Evolutionary conservation across 2,888 invertebrate species (phyloP), one percentile per base, ranked within the genome.

Genomic region (Argynnis bischoffii): DNA sequence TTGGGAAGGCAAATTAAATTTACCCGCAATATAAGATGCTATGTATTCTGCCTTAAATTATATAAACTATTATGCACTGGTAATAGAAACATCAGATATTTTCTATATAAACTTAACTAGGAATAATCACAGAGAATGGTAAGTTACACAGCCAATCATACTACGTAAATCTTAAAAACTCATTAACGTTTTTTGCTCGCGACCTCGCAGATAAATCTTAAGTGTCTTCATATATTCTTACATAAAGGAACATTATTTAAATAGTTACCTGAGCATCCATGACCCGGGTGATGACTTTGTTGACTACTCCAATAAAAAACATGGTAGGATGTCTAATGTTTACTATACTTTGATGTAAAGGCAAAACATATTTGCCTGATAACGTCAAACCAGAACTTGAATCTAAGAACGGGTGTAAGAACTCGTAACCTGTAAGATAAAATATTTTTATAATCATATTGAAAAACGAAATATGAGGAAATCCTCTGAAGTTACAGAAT

Each of bases 291-390:
- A 91, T 96, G 93, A 88, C 96, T 94, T 95, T 95, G 73, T 94
- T 95, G 0, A 96, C 95, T 15, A 97, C 88, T 0, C 97, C 97
- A 54, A 97, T 91, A 73, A 97, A 95, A 61, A 94, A 93, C 94
- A 97, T 94, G n/a, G 94, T 94, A 0, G 97, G 96, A 74, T 94
- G 94, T 65, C 95, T 93, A 15, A 96, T 94, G 84, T 97, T 96
- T 56, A 97, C 94, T 63, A 96, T 88, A 77, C 97, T 96, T 77
- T 95, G 95, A 85, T 96, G 96, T 14, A 97, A 89, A 0, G 96
- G 96, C 53, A 93, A 88, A 5, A 97, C 93, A 69, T 80, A 95
- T 92, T 83, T 96, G 93, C 77, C 94, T 2, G 95, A 93, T 0
- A 95, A 90, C 0, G 87, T 91, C 51, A 97, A 88, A 1, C 94